A percentile compares a stretch with the other conserved stretches of the same genome.
phyloP scores from a whole-genome alignment of 2,113 vertebrate species.

The Pteropus alecto region DNA sequence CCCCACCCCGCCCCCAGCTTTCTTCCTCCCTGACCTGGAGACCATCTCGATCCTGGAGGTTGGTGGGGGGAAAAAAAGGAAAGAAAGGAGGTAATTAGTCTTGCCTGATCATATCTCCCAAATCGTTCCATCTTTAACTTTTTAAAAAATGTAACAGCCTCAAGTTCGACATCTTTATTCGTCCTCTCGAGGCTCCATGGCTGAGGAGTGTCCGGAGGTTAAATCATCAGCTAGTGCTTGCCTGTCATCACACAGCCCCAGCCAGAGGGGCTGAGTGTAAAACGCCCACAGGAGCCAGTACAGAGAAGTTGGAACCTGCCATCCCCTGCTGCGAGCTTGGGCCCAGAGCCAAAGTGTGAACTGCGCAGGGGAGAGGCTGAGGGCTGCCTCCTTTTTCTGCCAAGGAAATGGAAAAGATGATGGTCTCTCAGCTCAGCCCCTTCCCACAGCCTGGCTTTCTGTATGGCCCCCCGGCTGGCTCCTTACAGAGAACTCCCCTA shows the following conservation, averaged over 20 bases:
- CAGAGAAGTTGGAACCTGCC: background rate
- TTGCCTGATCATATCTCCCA: background rate
- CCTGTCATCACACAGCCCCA: background rate
- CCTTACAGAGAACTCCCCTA: background rate
- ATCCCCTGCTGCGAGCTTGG: background rate
- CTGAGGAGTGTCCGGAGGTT: background rate
- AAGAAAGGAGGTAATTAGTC: background rate
- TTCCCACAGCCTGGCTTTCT: no score
- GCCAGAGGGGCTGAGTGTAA: background rate
- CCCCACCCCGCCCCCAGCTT: no score
- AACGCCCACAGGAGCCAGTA: background rate
- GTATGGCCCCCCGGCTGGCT: rapidly evolving
- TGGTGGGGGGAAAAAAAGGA: background rate
- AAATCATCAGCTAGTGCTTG: background rate
- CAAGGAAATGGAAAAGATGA: background rate
- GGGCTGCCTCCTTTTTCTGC: background rate
- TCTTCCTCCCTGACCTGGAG: background rate
- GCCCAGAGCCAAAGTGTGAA: background rate
- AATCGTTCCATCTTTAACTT: background rate
- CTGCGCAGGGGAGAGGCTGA: rapidly evolving
- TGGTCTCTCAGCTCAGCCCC: no score
- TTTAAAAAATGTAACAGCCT: background rate
- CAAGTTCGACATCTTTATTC: no score
- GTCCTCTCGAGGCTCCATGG: background rate
- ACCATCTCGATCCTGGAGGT: background rate